Base-by-base conservation (phyloP, 2,888 invertebrate species). In the Andrena bucephala region DNA sequence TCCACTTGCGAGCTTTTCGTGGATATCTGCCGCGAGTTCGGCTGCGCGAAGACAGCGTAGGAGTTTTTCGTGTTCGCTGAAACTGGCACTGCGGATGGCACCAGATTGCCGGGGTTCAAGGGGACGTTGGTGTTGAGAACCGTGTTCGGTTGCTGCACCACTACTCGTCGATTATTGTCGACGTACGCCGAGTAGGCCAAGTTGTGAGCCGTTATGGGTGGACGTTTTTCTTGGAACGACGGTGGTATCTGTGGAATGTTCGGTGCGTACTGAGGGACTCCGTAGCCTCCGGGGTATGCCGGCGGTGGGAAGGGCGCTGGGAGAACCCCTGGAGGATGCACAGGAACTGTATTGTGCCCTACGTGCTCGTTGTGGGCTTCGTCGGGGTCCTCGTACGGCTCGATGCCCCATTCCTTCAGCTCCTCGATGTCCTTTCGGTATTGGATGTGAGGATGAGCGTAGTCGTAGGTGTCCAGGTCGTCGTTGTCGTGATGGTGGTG, bases 381-480 rank as follows among this genome's bases (percentile, higher is more conserved):
- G 63, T 91, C 91, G 0, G 89, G 80, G 6, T 92, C 92, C 1
- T 92, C 90, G 77, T 91, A 89, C 0, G 93, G 90, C 60, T 93
- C 93, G 57, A 93, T 93, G 6, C 93, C 94, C 94, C 94, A 94
- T 84, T 94, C 94, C 50, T 91, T 92, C 2, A 94, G 69, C 66
- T 94, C 94, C 29, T 93, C 94, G 20, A 93, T 89, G 71, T 94
- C 94, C 72, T 93, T 94, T 6, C 94, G 91, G 20, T 93, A 91
- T 60, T 94, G 94, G 3, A 94, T 90, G 54, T 94, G 93, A 1
- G 94, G 94, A 71, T 92, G 93, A 0, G 93, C 85, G 81, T 93
- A 94, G 57, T 93, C 93, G 78, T 92, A 94, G 27, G 91, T 93
- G 7, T 91, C 89, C 76, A 92, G 92, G 8, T 95, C 92, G 1